These are phyloP conservation scores for Coenonympha arcania DNA, from an alignment of 2,888 invertebrate species.

Conservation along the genomic window DNA sequence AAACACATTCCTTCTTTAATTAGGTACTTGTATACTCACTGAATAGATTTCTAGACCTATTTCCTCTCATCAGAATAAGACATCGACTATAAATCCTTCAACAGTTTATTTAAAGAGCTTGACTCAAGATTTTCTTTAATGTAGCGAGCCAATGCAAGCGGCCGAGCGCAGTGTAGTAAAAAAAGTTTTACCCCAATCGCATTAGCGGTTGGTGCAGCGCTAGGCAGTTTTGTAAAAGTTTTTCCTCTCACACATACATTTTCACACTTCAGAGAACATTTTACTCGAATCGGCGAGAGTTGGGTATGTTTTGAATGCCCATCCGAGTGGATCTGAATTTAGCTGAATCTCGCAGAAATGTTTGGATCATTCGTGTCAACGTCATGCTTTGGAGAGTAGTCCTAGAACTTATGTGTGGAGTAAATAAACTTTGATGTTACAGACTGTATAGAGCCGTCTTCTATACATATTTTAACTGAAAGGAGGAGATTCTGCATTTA, in stretches of 20 bases:
- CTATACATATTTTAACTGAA: too few species aligned
- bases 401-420: background rate
- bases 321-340: background rate
- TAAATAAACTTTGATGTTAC: background rate
- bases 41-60: background rate
- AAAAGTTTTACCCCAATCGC: constrained; percentile 14
- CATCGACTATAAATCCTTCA: background rate
- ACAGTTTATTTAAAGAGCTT: background rate
- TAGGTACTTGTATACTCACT: too few species aligned
- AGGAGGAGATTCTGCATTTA: too few species aligned
- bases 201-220: constrained; percentile 11
- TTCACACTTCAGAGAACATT: constrained; percentile 9
- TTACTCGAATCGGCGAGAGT: constrained; percentile 3
- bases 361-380: background rate
- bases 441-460: background rate
- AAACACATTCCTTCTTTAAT: too few species aligned
- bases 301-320: background rate
- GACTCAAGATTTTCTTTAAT: background rate
- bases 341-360: background rate
- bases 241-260: constrained; percentile 3
- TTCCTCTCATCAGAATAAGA: background rate
- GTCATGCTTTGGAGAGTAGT: background rate
- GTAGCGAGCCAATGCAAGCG: background rate
- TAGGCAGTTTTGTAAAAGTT: constrained; percentile 6
- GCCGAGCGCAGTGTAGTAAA: background rate